Conservation (phyloP, 2,113 vertebrate genomes). For the Scopus umbretta region DNA sequence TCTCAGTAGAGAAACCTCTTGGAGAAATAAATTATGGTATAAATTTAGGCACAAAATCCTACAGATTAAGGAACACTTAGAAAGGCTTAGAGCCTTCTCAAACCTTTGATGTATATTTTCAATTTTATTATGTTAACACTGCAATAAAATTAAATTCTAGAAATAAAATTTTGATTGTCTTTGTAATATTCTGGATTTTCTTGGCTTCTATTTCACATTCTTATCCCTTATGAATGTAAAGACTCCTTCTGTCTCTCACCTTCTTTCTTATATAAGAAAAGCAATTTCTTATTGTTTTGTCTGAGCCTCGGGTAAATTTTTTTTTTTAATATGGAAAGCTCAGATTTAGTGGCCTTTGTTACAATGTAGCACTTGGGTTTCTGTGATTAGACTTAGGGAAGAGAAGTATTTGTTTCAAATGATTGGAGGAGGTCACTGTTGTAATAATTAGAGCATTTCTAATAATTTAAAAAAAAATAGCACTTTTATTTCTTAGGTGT, state of each 20-base stretch:
- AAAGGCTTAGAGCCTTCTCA: background rate
- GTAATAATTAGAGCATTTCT: no score
- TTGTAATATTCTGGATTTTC: background rate
- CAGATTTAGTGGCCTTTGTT: background rate
- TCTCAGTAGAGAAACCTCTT: background rate
- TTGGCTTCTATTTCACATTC: background rate
- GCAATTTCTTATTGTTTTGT: background rate
- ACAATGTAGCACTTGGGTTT: background rate
- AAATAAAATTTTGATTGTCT: background rate
- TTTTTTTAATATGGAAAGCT: background rate
- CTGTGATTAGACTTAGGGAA: background rate
- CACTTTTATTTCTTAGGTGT: background rate
- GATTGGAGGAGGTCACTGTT: background rate
- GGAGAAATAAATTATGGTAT: background rate
- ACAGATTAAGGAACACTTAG: background rate
- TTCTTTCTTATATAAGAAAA: background rate
- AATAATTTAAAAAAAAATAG: background rate
- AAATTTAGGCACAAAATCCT: background rate
- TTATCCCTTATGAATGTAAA: background rate
- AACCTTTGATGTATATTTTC: background rate
- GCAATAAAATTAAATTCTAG: background rate
- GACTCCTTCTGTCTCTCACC: background rate
- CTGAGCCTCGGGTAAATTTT: background rate
- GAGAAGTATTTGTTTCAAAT: background rate
- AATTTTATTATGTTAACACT: background rate